Evolutionary conservation across 2,797 vertebrate species (phyloP), one percentile per base, ranked within the genome.

Genomic region (Chlorospingus flavigularis): DNA sequence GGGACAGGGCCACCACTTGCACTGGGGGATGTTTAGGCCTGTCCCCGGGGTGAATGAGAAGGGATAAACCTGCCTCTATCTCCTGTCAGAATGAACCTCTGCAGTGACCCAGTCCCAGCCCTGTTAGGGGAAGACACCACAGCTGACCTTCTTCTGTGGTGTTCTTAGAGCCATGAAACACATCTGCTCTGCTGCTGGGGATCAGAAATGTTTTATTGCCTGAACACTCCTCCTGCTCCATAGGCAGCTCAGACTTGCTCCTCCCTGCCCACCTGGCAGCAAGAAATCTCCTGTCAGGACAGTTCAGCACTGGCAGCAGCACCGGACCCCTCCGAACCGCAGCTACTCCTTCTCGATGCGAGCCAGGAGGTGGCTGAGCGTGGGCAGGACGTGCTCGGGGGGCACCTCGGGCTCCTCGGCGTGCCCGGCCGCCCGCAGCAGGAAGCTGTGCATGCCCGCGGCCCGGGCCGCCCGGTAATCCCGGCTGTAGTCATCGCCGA

Each of bases 391-490:
- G 14, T 98, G 97, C 37, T 95, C 93, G 3, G 98, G 72, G 5
- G 96, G 95, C 43, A 97, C 68, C 19, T 75, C 79, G 0, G 94
- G 63, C 30, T 96, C 92, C 35, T 79, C 0, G 3, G 8, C 20
- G 4, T 47, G 73, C 14, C 40, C 7, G 0, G 54, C 42, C 18
- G 97, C 62, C 79, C 96, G 96, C 25, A 99, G 96, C 50, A 99
- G 98, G 91, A 98, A 98, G 75, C 99, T 97, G 9, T 97, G 98
- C 97, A 99, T 99, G 62, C 99, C 99, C 30, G 97, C 91, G 2
- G 98, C 98, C 2, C 97, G 98, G 11, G 99, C 98, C 3, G 98
- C 96, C 24, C 97, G 90, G 79, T 99, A 99, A 88, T 99, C 99
- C 1, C 98, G 98, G 63, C 77, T 50, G 70, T 98, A 99, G 86